Percentiles rank a stretch among this genome's conserved stretches.
These are phyloP conservation scores for Melanogrammus aeglefinus DNA, from an alignment of 2,797 vertebrate genomes.

Conservation along the genomic window DNA sequence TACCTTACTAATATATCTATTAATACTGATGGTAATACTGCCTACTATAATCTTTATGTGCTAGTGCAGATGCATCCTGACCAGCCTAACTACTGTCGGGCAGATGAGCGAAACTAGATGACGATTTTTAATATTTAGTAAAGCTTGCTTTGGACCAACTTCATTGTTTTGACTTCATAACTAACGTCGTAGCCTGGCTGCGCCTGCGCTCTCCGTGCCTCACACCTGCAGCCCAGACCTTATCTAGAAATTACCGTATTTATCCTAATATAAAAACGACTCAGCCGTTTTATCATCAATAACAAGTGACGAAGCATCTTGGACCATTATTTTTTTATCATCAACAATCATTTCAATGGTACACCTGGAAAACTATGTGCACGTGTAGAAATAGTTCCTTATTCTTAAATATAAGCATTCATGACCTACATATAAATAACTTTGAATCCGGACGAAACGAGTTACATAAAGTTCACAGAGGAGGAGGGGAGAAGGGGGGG, in stretches of 20 bases:
- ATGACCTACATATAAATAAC: conserved; percentile 99
- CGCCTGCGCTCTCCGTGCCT: background rate
- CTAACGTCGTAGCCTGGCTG: no score
- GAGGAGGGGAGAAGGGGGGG: conserved; percentile 44
- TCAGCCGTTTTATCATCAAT: conserved; percentile 19
- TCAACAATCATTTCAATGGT: conserved; percentile 99
- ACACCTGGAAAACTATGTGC: conserved; percentile 99
- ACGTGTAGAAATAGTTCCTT: conserved; percentile 99
- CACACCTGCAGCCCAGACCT: background rate
- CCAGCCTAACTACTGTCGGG: no score
- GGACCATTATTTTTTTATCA: conserved; percentile 90
- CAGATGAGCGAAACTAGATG: no score
- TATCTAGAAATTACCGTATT: no score
- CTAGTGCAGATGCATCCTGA: no score
- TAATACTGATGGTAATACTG: no score
- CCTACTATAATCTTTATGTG: no score
- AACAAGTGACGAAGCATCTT: conserved; percentile 66
- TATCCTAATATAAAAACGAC: no score
- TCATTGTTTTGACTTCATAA: no score
- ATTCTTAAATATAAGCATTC: conserved; percentile 99
- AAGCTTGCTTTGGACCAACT: no score
- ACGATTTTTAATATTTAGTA: no score
- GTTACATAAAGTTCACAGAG: conserved; percentile 89
- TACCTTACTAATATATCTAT: background rate
- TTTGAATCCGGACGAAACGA: conserved; percentile 92